These are phyloP conservation scores for Leuciscus waleckii DNA, from an alignment of 2,797 vertebrate species.

Conservation along the genomic window DNA sequence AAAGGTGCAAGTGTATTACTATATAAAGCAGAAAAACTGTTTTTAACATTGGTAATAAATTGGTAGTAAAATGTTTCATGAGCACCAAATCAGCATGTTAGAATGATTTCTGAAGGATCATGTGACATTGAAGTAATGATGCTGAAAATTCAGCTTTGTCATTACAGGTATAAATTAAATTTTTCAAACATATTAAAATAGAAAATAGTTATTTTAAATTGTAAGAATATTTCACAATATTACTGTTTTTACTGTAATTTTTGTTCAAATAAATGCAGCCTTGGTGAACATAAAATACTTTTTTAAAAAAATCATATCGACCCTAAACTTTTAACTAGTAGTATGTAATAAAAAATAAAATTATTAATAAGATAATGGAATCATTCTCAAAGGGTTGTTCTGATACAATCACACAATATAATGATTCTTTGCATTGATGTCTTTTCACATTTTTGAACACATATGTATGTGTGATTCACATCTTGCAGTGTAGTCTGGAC, in stretches of 20 bases:
- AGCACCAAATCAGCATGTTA: not conserved
- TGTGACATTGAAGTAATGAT: not conserved
- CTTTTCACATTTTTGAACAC: not conserved
- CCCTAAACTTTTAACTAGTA: too few relatives aligned
- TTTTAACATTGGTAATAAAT: too few relatives aligned
- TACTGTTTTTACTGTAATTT: not conserved
- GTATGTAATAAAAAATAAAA: not conserved
- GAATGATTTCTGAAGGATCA: not conserved
- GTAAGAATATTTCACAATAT: not conserved
- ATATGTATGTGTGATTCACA: not conserved
- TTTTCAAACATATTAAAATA: not conserved
- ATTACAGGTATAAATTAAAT: not conserved
- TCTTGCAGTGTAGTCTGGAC: not conserved
- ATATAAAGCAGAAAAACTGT: too few relatives aligned
- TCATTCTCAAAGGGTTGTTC: not conserved
- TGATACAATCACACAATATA: not conserved
- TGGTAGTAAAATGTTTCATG: not conserved
- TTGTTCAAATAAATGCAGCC: not conserved
- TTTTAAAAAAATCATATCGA: too few relatives aligned
- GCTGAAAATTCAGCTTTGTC: not conserved
- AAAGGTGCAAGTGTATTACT: too few relatives aligned
- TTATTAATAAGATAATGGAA: not conserved
- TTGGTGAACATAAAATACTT: too few relatives aligned
- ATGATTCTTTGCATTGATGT: not conserved
- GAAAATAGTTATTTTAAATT: not conserved